A percentile compares a stretch with the other conserved stretches of the same genome.
phyloP scores from a whole-genome alignment of 2,888 invertebrate genomes.

The Octonoba sinensis region DNA sequence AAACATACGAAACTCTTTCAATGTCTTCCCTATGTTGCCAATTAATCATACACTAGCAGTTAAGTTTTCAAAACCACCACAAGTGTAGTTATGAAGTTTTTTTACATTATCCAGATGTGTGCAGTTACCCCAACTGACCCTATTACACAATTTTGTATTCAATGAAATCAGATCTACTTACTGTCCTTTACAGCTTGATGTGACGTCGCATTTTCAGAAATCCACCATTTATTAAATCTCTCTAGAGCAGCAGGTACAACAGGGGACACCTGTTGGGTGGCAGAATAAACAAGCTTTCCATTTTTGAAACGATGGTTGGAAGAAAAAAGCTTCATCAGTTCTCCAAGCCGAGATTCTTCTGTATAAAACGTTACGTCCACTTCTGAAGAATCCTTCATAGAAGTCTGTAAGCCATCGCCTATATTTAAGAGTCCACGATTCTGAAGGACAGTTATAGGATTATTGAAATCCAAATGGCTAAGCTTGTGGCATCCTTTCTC shows the following conservation, averaged over 20 bases:
- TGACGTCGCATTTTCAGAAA: too few species aligned
- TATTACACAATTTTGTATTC: too few species aligned
- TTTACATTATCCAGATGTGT: too few species aligned
- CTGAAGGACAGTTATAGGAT: constrained; percentile 9
- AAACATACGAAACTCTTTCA: too few species aligned
- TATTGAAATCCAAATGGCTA: background rate
- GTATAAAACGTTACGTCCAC: constrained; percentile 27
- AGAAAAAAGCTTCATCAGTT: constrained; percentile 29
- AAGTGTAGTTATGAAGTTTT: too few species aligned
- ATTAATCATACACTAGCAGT: too few species aligned
- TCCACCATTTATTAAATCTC: constrained; percentile 2
- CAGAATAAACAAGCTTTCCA: constrained; percentile 21
- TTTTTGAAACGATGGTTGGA: constrained; percentile 24
- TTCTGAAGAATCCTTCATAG: background rate
- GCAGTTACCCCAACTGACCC: too few species aligned
- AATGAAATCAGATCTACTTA: background rate
- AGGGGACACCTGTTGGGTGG: constrained; percentile 20
- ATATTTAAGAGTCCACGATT: constrained; percentile 14
- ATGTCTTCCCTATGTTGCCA: too few species aligned
- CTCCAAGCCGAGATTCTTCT: constrained; percentile 19
- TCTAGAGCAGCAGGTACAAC: background rate
- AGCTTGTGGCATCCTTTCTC: constrained; percentile 1
- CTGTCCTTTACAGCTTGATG: background rate
- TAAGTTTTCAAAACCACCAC: too few species aligned
- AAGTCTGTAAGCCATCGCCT: background rate